phyloP scores from a whole-genome alignment of 1,140 invertebrate genomes.

The Lepidotrigona ventralis region DNA sequence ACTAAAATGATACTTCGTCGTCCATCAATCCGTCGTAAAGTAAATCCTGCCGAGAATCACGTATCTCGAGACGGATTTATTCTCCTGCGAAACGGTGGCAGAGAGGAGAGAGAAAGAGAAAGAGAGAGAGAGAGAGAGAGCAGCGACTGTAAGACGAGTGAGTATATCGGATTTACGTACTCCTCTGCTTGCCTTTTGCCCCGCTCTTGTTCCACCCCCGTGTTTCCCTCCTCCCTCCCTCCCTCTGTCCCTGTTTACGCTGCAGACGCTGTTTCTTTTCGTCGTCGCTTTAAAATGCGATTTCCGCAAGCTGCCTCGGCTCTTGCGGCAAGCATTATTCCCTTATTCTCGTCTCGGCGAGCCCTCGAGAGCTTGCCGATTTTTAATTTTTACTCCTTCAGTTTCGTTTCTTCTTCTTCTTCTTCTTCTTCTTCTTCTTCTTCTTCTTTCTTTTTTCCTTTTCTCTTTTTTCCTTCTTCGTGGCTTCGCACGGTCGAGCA shows the following conservation, averaged over 20 bases:
- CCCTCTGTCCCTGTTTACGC: slow-evolving; percentile 27
- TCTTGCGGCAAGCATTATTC: slow-evolving; percentile 28
- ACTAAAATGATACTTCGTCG: slow-evolving; percentile 58
- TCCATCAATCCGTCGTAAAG: slow-evolving; percentile 62
- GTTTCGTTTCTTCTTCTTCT: not conserved
- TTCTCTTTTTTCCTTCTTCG: not conserved
- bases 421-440: too few relatives aligned
- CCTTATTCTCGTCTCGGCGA: slow-evolving; percentile 18
- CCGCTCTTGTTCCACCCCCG: slow-evolving; percentile 43
- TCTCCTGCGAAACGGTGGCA: slow-evolving; percentile 53
- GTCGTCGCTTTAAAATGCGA: slow-evolving; percentile 50
- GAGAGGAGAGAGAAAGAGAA: slow-evolving; percentile 60
- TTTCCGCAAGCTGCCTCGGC: slow-evolving; percentile 49
- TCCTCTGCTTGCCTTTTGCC: slow-evolving; percentile 59
- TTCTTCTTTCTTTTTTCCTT: too few relatives aligned
- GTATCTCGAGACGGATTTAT: slow-evolving; percentile 71
- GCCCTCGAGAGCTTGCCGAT: not conserved
- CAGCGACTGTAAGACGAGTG: slow-evolving; percentile 59
- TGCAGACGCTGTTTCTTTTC: slow-evolving; percentile 42
- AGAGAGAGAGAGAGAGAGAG: too few relatives aligned
- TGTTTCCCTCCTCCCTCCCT: slow-evolving; percentile 31
- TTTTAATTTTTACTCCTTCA: not conserved
- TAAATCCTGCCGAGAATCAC: slow-evolving; percentile 62
- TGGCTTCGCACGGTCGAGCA: not conserved
- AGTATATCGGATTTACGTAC: slow-evolving; percentile 75